Evolutionary conservation across 92 coral and sea anemone species (phyloP).

Genomic region (Paragorgia papillata): DNA sequence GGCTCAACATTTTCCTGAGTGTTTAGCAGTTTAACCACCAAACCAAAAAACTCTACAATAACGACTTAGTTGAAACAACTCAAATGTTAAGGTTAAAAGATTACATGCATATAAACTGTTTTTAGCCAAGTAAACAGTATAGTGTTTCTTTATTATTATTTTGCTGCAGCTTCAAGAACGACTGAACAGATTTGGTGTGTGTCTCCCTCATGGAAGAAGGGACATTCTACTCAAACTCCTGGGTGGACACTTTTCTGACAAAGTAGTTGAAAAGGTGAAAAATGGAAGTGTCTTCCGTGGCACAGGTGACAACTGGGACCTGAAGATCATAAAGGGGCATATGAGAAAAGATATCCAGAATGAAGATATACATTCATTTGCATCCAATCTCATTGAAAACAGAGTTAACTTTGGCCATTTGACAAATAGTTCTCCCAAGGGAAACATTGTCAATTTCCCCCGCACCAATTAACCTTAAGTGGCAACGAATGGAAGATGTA

Average conservation of each 20-base stretch:
- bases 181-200: slow-evolving; percentile 65
- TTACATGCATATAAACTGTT: too few species aligned
- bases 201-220: slow-evolving; percentile 58
- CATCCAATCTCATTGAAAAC: slow-evolving; percentile 56
- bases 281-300: slow-evolving; percentile 61
- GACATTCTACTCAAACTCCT: slow-evolving; percentile 54
- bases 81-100: too few species aligned
- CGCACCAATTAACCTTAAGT: too few species aligned
- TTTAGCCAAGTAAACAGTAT: too few species aligned
- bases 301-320: slow-evolving; percentile 73
- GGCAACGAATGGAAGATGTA: too few species aligned
- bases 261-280: slow-evolving; percentile 49
- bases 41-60: too few species aligned
- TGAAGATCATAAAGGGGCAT: slow-evolving; percentile 64
- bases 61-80: too few species aligned
- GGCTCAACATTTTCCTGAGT: too few species aligned
- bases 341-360: slow-evolving; percentile 65
- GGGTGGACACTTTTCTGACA: slow-evolving; percentile 64
- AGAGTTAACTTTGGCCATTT: too few species aligned
- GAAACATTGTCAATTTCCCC: too few species aligned
- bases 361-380: slow-evolving; percentile 69
- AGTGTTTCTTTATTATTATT: not conserved
- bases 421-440: too few species aligned
- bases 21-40: too few species aligned
- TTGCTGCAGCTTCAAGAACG: slow-evolving; percentile 58